Evolutionary conservation across 2,113 vertebrate genomes (phyloP).

Genomic region (Ictalurus punctatus): DNA sequence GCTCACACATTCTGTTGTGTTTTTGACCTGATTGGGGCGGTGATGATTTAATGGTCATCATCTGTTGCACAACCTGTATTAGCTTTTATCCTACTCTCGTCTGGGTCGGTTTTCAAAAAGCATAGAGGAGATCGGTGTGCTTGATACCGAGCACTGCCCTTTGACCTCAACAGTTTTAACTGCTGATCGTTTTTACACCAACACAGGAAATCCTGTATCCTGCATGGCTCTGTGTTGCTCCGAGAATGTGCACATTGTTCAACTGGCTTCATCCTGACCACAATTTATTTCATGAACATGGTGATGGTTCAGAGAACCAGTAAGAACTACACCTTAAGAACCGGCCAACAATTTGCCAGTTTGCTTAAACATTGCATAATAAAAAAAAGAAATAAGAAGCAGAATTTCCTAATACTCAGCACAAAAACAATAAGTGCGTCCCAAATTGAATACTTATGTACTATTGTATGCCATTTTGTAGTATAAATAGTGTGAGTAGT

Average conservation of each 20-base stretch:
- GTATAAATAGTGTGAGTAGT: too few species aligned
- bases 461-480: too few species aligned
- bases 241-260: constrained; percentile 20
- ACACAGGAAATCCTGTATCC: constrained; percentile 22
- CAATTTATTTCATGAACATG: not conserved
- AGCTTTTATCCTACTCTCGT: not conserved
- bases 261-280: not conserved
- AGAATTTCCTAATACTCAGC: not conserved
- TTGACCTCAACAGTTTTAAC: constrained; percentile 4
- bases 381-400: not conserved
- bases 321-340: not conserved
- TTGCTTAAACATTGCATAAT: not conserved
- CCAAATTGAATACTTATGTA: too few species aligned
- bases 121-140: constrained; percentile 11
- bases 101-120: constrained; percentile 2
- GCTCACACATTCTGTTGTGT: not conserved
- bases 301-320: not conserved
- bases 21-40: constrained; percentile 18
- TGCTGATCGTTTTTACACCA: constrained; percentile 30
- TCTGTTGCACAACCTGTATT: not conserved
- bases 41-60: constrained; percentile 8
- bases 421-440: not conserved
- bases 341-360: not conserved
- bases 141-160: constrained; percentile 3
- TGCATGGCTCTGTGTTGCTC: not conserved